Percentiles rank a stretch among this genome's conserved stretches.
These are phyloP conservation scores for Volucella zonaria DNA, from an alignment of 2,888 invertebrate species.

Conservation along the genomic window DNA sequence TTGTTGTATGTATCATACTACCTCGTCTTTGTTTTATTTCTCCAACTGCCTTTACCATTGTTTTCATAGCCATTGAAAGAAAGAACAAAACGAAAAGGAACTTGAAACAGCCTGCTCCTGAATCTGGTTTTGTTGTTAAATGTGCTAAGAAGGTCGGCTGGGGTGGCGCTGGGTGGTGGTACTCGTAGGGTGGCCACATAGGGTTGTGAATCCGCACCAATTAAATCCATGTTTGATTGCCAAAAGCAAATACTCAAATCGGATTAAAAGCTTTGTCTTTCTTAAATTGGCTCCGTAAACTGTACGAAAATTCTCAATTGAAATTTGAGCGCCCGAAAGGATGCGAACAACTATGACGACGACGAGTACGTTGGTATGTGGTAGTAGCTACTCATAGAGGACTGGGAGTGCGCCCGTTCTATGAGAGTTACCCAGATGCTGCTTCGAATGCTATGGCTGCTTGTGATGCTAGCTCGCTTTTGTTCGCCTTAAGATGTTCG, in stretches of 20 bases:
- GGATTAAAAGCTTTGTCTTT: slow-evolving; percentile 74
- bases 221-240: slow-evolving; percentile 74
- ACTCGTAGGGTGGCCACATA: neutral
- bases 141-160: slow-evolving; percentile 30
- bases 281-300: slow-evolving; percentile 74
- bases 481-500: slow-evolving; percentile 46
- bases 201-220: slow-evolving; percentile 64
- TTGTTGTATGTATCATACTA: neutral
- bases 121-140: slow-evolving; percentile 55
- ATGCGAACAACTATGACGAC: slow-evolving; percentile 53
- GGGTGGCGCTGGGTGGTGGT: slow-evolving; percentile 5
- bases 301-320: slow-evolving; percentile 71
- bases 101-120: slow-evolving; percentile 22
- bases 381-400: slow-evolving; percentile 43
- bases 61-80: slow-evolving; percentile 1
- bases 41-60: slow-evolving; percentile 18
- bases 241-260: slow-evolving; percentile 74
- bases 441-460: neutral
- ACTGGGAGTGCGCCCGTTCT: slow-evolving; percentile 11
- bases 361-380: neutral
- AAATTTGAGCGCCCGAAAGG: slow-evolving; percentile 72
- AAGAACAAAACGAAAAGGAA: slow-evolving; percentile 6
- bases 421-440: slow-evolving; percentile 47
- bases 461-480: slow-evolving; percentile 26
- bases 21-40: slow-evolving; percentile 51